Evolutionary conservation across 2,888 invertebrate genomes (phyloP).

Genomic region (Lymantria monacha): DNA sequence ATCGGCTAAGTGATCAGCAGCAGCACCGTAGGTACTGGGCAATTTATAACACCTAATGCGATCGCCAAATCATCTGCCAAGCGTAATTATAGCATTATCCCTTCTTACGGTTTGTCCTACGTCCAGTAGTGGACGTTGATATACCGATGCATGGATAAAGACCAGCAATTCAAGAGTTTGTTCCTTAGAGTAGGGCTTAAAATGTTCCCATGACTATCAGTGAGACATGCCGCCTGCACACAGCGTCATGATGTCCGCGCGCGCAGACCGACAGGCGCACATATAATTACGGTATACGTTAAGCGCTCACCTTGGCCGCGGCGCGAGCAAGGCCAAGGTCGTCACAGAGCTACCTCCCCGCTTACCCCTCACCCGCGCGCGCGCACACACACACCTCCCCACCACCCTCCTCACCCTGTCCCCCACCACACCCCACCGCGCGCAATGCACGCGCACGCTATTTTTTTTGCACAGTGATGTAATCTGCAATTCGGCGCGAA

Average conservation of each 20-base stretch:
- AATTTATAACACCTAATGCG: too few species aligned
- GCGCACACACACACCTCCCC: conserved; percentile 16
- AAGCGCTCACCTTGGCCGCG: conserved; percentile 75
- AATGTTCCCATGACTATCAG: too few species aligned
- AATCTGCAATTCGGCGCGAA: conserved; percentile 76
- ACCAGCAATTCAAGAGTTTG: too few species aligned
- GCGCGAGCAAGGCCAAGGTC: conserved; percentile 78
- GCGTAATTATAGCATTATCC: too few species aligned
- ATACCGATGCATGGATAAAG: too few species aligned
- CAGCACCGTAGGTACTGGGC: too few species aligned
- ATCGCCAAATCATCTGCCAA: too few species aligned
- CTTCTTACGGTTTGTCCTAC: too few species aligned
- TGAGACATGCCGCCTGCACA: too few species aligned
- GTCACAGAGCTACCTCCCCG: conserved; percentile 38
- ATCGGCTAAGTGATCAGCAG: too few species aligned
- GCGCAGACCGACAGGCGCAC: conserved; percentile 75
- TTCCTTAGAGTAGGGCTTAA: too few species aligned
- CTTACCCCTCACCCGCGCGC: conserved; percentile 8
- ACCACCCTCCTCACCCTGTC: conserved; percentile 24
- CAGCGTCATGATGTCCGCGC: conserved; percentile 30
- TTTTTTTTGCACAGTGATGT: conserved; percentile 78
- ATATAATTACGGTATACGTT: conserved; percentile 68
- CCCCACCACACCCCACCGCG: conserved; percentile 20
- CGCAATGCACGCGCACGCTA: conserved; percentile 54
- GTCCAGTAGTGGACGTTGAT: too few species aligned